Evolutionary conservation across 2,888 invertebrate species (phyloP).

Genomic region (Cantharis rustica): DNA sequence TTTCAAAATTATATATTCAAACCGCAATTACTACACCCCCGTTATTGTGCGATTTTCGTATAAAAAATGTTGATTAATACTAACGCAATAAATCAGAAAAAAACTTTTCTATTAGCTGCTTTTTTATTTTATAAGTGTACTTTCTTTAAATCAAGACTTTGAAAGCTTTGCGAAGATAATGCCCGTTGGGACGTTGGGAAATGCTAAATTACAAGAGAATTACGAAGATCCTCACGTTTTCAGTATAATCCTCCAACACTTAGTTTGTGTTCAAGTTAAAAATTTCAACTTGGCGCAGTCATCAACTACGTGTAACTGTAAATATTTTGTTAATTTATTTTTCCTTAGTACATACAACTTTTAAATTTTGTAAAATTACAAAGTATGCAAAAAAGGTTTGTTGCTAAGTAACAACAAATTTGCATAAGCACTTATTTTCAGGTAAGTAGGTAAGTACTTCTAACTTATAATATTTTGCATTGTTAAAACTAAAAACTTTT

Average conservation of each 20-base stretch:
- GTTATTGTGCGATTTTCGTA: not conserved
- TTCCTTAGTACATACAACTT: not conserved
- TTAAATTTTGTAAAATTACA: not conserved
- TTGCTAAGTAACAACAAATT: not conserved
- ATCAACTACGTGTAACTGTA: not conserved
- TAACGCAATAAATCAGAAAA: not conserved
- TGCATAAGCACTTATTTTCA: not conserved
- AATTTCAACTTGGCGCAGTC: slow-evolving; percentile 9
- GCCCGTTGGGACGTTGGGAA: slow-evolving; percentile 11
- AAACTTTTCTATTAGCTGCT: not conserved
- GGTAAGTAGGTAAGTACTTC: not conserved
- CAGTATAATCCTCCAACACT: slow-evolving; percentile 14
- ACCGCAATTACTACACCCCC: not conserved
- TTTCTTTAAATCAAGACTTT: slow-evolving; percentile 9
- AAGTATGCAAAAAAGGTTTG: not conserved
- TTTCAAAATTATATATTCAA: not conserved
- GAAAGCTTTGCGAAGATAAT: slow-evolving; percentile 11
- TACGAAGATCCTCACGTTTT: slow-evolving; percentile 18
- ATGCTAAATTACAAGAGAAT: slow-evolving; percentile 21
- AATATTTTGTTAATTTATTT: not conserved
- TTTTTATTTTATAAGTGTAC: not conserved
- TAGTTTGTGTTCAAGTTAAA: slow-evolving; percentile 17
- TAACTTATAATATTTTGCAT: not conserved
- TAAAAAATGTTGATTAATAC: not conserved
- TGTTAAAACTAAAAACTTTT: not conserved